These are phyloP conservation scores for Apeira syringaria DNA, from an alignment of 2,888 invertebrate species.

Conservation along the genomic window DNA sequence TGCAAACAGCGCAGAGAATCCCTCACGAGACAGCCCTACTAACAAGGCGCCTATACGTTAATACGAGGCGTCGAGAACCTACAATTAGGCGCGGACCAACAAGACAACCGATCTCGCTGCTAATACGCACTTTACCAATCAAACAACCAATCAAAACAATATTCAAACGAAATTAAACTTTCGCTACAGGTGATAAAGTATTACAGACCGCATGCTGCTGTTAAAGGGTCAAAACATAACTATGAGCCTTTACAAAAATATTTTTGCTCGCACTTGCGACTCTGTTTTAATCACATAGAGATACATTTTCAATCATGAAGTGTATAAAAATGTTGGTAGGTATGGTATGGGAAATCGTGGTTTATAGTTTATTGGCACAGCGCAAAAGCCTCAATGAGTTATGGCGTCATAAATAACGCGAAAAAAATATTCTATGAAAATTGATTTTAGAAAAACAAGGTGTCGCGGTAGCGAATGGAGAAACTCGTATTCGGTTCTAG, in stretches of 20 bases:
- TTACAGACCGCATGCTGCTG: slow-evolving; percentile 30
- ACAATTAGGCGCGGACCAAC: slow-evolving; percentile 74
- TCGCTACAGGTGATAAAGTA: slow-evolving; percentile 27
- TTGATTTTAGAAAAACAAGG: slow-evolving; percentile 49
- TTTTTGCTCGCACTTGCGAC: slow-evolving; percentile 19
- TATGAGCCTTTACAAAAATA: slow-evolving; percentile 43
- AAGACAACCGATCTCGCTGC: slow-evolving; percentile 58
- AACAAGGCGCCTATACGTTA: slow-evolving; percentile 47
- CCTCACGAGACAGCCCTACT: slow-evolving; percentile 33
- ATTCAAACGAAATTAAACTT: slow-evolving; percentile 33
- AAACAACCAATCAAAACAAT: slow-evolving; percentile 3
- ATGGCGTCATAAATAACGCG: slow-evolving; percentile 54
- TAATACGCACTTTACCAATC: slow-evolving; percentile 73
- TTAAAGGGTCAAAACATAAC: slow-evolving; percentile 53
- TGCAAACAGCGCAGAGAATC: no score
- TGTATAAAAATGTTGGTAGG: slow-evolving; percentile 21
- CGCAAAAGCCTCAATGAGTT: slow-evolving; percentile 52
- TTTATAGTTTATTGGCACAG: slow-evolving; percentile 74
- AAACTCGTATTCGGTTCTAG: no score
- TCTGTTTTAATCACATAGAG: slow-evolving; percentile 23
- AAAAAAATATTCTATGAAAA: slow-evolving; percentile 66
- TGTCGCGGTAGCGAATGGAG: slow-evolving; percentile 11
- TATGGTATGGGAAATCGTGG: slow-evolving; percentile 55
- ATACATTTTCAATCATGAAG: slow-evolving; percentile 20
- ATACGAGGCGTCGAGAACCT: slow-evolving; percentile 78